Conservation (phyloP, 2,113 vertebrate genomes). For the Spheniscus mendiculus region DNA sequence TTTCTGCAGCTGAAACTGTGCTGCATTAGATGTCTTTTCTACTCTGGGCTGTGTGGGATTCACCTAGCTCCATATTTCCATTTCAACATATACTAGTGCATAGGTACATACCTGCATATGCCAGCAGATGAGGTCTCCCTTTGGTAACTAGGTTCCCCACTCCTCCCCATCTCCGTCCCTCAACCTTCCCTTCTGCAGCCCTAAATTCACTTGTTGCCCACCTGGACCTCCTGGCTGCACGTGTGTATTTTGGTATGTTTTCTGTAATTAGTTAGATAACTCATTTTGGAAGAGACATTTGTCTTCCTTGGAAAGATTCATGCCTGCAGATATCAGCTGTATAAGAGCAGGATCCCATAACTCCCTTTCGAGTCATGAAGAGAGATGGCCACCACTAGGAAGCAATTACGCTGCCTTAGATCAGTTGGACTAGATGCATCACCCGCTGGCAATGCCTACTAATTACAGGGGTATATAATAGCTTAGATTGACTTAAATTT, state of each 20-base stretch:
- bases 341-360: not conserved
- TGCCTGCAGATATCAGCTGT: not conserved
- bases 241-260: not conserved
- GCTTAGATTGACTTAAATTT: not conserved
- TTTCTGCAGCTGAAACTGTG: not conserved
- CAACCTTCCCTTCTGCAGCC: not conserved
- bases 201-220: not conserved
- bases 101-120: too few species aligned
- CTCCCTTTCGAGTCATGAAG: not conserved
- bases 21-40: not conserved
- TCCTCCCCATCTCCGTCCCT: not conserved
- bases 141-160: not conserved
- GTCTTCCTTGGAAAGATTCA: not conserved
- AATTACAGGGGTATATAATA: not conserved
- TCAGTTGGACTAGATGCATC: not conserved
- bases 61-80: not conserved
- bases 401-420: not conserved
- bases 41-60: not conserved
- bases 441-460: not conserved
- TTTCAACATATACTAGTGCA: not conserved
- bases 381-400: not conserved
- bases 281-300: not conserved
- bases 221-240: not conserved
- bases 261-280: not conserved
- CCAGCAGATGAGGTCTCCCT: not conserved